Percentiles rank a stretch among this genome's conserved stretches.
These are phyloP conservation scores for Netelia virgata DNA, from an alignment of 2,888 invertebrate species.

Conservation along the genomic window DNA sequence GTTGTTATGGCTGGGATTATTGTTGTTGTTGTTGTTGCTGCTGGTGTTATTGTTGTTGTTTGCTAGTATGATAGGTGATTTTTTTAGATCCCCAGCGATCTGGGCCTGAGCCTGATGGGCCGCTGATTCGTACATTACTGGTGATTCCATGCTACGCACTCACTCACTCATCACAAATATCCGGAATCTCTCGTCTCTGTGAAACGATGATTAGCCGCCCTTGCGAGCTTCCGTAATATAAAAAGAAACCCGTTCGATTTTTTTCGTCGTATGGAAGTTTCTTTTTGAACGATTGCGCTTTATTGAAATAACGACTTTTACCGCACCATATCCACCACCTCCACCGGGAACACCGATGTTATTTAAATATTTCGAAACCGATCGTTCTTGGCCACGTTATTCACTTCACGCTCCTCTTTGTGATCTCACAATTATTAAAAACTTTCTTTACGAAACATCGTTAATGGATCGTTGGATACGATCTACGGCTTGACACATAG, in stretches of 20 bases:
- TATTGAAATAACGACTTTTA: slow-evolving; percentile 5
- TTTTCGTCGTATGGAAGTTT: background rate
- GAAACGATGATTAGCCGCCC: background rate
- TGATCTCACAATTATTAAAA: background rate
- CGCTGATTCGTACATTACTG: slow-evolving; percentile 94
- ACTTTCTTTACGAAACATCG: background rate
- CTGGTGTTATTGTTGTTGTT: slow-evolving; percentile 83
- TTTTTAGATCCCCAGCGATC: slow-evolving; percentile 87
- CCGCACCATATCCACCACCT: slow-evolving; percentile 3
- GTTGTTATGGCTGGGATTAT: slow-evolving; percentile 80
- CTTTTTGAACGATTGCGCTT: background rate
- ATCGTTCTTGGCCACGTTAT: slow-evolving; percentile 23
- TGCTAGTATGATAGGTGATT: slow-evolving; percentile 86
- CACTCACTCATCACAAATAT: slow-evolving; percentile 81
- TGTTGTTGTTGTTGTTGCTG: slow-evolving; percentile 83
- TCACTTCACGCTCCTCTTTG: background rate
- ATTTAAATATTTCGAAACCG: background rate
- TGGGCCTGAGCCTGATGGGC: slow-evolving; percentile 84
- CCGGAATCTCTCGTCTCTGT: background rate
- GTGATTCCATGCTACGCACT: slow-evolving; percentile 90
- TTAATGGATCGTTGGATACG: background rate
- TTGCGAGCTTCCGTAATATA: too few relatives aligned
- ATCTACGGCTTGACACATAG: too few relatives aligned
- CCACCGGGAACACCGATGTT: too few relatives aligned
- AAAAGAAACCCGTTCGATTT: background rate